These are phyloP conservation scores for Erinaceus europaeus DNA, from an alignment of 2,113 vertebrate genomes.

Conservation along the genomic window DNA sequence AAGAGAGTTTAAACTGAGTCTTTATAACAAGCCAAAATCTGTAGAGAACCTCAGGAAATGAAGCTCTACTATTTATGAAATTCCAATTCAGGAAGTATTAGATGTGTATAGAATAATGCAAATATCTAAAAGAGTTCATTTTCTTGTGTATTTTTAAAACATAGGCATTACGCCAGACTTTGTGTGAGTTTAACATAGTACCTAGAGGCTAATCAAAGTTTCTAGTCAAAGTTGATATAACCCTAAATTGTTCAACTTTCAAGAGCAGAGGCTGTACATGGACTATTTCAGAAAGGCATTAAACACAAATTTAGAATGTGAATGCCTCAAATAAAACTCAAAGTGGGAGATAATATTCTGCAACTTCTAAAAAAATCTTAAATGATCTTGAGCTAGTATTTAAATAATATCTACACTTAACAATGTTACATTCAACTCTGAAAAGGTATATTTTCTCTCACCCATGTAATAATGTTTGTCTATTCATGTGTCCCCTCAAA, in stretches of 20 bases:
- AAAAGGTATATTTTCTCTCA: not conserved
- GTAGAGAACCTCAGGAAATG: too few species aligned
- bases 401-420: conserved; percentile 17
- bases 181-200: too few species aligned
- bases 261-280: not conserved
- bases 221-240: not conserved
- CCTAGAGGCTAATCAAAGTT: too few species aligned
- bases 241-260: not conserved
- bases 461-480: not conserved
- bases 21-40: too few species aligned
- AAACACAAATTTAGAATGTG: not conserved
- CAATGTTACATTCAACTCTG: not conserved
- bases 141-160: too few species aligned
- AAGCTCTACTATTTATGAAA: too few species aligned
- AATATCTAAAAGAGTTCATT: too few species aligned
- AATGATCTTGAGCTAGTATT: not conserved
- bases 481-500: too few species aligned
- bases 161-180: too few species aligned
- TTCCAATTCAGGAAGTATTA: too few species aligned
- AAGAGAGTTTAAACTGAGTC: not conserved
- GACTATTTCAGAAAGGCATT: not conserved
- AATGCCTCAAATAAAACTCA: not conserved
- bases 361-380: not conserved
- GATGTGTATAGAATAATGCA: too few species aligned
- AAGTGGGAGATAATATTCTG: not conserved